Base-by-base conservation (phyloP, 2,797 vertebrate genomes). In the Schizopygopsis pylzovi region DNA sequence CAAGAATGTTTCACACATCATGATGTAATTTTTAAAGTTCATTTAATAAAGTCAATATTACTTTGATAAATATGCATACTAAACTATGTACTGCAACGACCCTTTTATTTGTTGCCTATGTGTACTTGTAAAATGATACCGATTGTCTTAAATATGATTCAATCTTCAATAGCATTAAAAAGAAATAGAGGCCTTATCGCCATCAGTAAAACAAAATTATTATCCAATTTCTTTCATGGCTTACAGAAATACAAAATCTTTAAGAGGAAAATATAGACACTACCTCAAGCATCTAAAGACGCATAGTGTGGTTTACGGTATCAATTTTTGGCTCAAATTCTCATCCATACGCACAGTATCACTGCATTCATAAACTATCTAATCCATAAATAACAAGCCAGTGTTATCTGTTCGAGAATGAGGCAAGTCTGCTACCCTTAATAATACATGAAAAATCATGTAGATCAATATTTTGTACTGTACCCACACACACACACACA, bases 401-500 rank as follows among this genome's bases (percentile, higher is more conserved):
- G 43, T 68, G 80, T 78, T 73, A 79, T 88, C 39, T 80, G 33
- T 75, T 43, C 45, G 37, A 85, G 71, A 71, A 84, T n/a, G 54
- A 4, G 52, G 22, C 41, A 65, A 65, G 68, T 75, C 59, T 39
- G 45, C 16, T 83, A 83, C 70, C 63, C 76, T 86, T 83, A 84
- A 90, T 89, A 87, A 89, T 87, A 86, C 81, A 84, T 56, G 71
- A 83, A 45, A 84, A 81, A 80, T 71, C 78, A 68, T 79, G 73
- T 47, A 59, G 79, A 86, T 90, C 87, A 84, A 90, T 90, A 87
- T 84, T 88, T 52, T 52, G 78, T 39, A 28, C 67, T 73, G 37
- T 3, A 84, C 68, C n/a, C n/a, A 56, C 61, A 65, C 18, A 83
- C 12, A 52, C 15, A 16, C 12, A 52, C 15, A 52, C 49, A 52